Evolutionary conservation across 2,797 vertebrate genomes (phyloP).

Genomic region (Rhinophrynus dorsalis): DNA sequence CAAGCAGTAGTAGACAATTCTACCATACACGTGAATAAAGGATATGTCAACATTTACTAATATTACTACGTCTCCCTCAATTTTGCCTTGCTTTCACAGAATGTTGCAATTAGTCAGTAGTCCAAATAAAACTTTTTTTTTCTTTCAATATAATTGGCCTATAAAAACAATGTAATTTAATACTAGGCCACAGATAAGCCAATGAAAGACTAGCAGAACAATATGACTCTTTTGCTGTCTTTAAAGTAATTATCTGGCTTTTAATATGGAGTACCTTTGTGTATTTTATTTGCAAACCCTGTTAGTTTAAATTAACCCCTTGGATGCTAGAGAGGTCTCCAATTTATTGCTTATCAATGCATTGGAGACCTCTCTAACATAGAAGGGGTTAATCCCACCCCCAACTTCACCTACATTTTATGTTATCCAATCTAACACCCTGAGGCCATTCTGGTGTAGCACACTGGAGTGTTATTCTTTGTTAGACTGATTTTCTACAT

Average conservation of each 20-base stretch:
- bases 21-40: too few relatives aligned
- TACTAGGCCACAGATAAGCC: not conserved
- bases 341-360: too few relatives aligned
- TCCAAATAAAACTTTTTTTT: not conserved
- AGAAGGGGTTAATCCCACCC: too few relatives aligned
- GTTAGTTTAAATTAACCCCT: not conserved
- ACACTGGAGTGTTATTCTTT: not conserved
- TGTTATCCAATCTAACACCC: not conserved
- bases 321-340: too few relatives aligned
- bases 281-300: not conserved
- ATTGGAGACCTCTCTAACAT: too few relatives aligned
- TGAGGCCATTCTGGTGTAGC: not conserved
- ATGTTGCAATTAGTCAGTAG: slow-evolving; percentile 2
- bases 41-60: not conserved
- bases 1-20: too few relatives aligned
- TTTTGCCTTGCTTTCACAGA: slow-evolving; percentile 5
- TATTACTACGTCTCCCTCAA: not conserved
- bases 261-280: not conserved
- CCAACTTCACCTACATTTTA: not conserved
- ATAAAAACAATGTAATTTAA: not conserved
- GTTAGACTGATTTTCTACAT: not conserved
- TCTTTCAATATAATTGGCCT: not conserved
- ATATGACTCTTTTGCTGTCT: not conserved
- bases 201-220: not conserved
- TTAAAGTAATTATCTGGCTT: not conserved